Base-by-base conservation (phyloP, 2,797 vertebrate genomes). In the Poeciliopsis gracilis region DNA sequence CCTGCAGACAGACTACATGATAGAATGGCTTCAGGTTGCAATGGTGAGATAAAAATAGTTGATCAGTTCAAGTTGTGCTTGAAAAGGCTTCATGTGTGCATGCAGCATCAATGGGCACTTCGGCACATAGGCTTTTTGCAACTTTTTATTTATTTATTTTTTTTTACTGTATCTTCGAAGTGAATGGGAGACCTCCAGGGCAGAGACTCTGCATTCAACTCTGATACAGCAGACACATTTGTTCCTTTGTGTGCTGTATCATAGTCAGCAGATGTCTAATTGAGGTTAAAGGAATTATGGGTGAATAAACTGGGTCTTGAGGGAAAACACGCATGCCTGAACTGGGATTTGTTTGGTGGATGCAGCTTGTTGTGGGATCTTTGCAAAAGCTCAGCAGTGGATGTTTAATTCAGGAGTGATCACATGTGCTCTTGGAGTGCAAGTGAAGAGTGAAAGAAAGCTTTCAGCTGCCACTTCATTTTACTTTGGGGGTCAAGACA, bases 241-340 rank as follows among this genome's bases (percentile, higher is more conserved):
- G 63, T 78, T 86, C 75, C 20, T 91, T 93, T 92, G 89, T 92
- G 85, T 84, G 87, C 89, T 89, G 83, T 78, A 76, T 84, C 82
- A 86, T 87, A 88, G 82, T 89, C 87, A 86, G 89, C 91, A 91
- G 92, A 94, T 92, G 92, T 92, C 91, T 93, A 92, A 94, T 91
- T 93, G 88, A 93, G 90, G 91, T 93, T 92, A 89, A 94, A 90
- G 82, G 80, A 93, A 93, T 93, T 91, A 94, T 90, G 87, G 83
- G 91, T 94, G 88, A 94, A 93, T 92, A 92, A 94, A 91, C 84
- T 63, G 81, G 91, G 82, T 90, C 91, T 84, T 85, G 55, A 82
- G 84, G 89, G 87, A 91, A 81, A 87, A 86, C 76, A 88, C 73
- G 87, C 82, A 84, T 86, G 82, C 79, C 87, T 57, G 78, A 87